phyloP scores from a whole-genome alignment of 2,113 vertebrate species.

The Syrmaticus mikado region DNA sequence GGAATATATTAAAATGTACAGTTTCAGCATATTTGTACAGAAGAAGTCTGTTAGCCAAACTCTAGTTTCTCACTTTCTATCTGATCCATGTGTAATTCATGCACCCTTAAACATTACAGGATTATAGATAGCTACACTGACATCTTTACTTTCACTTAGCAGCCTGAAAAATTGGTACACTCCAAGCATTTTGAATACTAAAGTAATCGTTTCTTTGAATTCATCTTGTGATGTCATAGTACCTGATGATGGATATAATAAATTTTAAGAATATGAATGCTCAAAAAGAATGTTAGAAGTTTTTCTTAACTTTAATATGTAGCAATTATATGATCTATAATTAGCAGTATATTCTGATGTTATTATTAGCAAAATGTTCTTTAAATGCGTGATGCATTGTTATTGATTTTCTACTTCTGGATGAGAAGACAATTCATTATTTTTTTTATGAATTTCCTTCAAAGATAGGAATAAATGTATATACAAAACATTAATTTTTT shows the following conservation, averaged over 20 bases:
- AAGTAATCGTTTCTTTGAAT: constrained; percentile 77
- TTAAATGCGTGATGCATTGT: constrained; percentile 65
- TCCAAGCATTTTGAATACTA: constrained; percentile 75
- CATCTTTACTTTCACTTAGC: constrained; percentile 80
- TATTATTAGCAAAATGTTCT: constrained; percentile 77
- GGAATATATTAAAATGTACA: constrained; percentile 71
- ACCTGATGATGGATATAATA: constrained; percentile 70
- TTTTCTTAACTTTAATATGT: constrained; percentile 70
- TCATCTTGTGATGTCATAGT: constrained; percentile 83
- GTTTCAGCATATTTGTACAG: constrained; percentile 67
- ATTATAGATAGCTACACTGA: constrained; percentile 78
- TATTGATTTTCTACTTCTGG: constrained; percentile 26
- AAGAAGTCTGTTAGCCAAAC: constrained; percentile 72
- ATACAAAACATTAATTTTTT: not conserved
- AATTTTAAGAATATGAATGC: constrained; percentile 73
- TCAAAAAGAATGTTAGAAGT: constrained; percentile 59
- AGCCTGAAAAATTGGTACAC: constrained; percentile 76
- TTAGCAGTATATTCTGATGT: constrained; percentile 55
- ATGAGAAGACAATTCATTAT: constrained; percentile 36
- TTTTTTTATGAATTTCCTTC: constrained; percentile 15
- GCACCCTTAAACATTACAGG: constrained; percentile 75
- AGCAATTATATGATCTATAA: constrained; percentile 76
- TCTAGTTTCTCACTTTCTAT: constrained; percentile 64
- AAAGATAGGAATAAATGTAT: not conserved
- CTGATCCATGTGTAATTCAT: constrained; percentile 81